These are phyloP conservation scores for Drosophila rellima DNA, from an alignment of 2,888 invertebrate species.

Conservation along the genomic window DNA sequence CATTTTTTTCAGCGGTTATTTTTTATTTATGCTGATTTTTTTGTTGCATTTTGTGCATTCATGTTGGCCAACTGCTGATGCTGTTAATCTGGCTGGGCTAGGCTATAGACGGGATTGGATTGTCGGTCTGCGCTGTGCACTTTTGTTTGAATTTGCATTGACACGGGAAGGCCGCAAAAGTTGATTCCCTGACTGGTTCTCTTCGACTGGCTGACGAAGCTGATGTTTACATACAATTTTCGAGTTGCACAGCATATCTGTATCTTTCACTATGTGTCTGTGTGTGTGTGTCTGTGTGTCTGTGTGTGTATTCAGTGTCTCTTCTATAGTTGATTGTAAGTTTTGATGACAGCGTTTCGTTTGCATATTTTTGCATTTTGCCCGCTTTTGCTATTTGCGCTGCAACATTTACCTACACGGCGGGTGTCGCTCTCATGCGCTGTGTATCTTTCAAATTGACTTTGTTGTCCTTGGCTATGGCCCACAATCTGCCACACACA, in stretches of 20 bases:
- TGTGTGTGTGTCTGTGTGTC: constrained; percentile 9
- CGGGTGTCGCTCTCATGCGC: constrained; percentile 38
- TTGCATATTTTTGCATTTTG: constrained; percentile 80
- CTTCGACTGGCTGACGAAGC: constrained; percentile 27
- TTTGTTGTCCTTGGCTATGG: constrained; percentile 62
- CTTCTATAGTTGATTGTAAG: constrained; percentile 69
- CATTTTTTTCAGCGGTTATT: constrained; percentile 16
- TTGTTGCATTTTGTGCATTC: constrained; percentile 44
- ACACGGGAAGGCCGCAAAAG: constrained; percentile 39
- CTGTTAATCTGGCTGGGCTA: constrained; percentile 69
- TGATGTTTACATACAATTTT: constrained; percentile 57
- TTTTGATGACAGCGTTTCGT: constrained; percentile 76
- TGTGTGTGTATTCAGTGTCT: constrained; percentile 20
- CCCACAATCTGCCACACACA: constrained; percentile 11
- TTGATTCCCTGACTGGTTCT: constrained; percentile 15
- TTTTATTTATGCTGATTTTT: constrained; percentile 1
- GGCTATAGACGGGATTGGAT: constrained; percentile 51
- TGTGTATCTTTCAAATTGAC: constrained; percentile 64
- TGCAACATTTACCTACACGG: constrained; percentile 45
- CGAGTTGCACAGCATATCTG: constrained; percentile 45
- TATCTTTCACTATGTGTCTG: constrained; percentile 13
- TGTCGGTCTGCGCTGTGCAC: constrained; percentile 50
- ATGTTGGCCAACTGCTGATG: constrained; percentile 68
- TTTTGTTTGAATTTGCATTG: constrained; percentile 73
- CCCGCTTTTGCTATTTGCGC: constrained; percentile 40